Evolutionary conservation across 2,113 vertebrate species (phyloP).

Genomic region (Plecotus auritus): DNA sequence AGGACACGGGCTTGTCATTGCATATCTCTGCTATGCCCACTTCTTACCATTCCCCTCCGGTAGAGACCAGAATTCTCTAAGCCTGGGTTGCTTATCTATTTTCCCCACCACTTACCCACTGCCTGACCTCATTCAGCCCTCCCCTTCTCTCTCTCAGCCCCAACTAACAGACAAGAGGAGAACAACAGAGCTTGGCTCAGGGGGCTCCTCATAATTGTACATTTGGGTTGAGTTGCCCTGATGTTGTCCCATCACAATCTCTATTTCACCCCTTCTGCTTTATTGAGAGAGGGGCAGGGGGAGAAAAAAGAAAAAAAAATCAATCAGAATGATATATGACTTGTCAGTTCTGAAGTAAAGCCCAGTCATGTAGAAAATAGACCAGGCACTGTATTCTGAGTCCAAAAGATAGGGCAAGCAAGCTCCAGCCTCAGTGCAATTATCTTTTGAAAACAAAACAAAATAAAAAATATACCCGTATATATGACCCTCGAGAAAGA

Average conservation of each 20-base stretch:
- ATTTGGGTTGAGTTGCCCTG: constrained; percentile 63
- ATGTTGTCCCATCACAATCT: constrained; percentile 64
- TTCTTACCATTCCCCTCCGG: background rate
- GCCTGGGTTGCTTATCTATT: background rate
- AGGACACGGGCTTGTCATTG: background rate
- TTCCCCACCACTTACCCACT: background rate
- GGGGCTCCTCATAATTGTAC: background rate
- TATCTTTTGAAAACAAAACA: constrained; percentile 72
- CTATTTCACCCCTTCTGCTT: constrained; percentile 48
- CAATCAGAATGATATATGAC: constrained; percentile 87
- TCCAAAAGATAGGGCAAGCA: constrained; percentile 75
- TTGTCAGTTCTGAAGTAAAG: constrained; percentile 87
- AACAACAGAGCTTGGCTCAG: background rate
- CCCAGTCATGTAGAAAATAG: constrained; percentile 93
- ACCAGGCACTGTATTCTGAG: constrained; percentile 80
- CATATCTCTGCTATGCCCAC: background rate
- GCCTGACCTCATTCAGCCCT: background rate
- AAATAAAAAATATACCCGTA: background rate
- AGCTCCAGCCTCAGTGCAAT: constrained; percentile 79
- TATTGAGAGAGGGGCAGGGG: background rate
- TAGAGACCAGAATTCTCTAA: background rate
- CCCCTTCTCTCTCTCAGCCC: background rate
- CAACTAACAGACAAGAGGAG: background rate
- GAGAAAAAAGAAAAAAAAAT: constrained; percentile 76
- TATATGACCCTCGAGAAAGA: background rate